Conservation (phyloP, 1,140 invertebrate genomes). For the Halictus rubicundus region DNA sequence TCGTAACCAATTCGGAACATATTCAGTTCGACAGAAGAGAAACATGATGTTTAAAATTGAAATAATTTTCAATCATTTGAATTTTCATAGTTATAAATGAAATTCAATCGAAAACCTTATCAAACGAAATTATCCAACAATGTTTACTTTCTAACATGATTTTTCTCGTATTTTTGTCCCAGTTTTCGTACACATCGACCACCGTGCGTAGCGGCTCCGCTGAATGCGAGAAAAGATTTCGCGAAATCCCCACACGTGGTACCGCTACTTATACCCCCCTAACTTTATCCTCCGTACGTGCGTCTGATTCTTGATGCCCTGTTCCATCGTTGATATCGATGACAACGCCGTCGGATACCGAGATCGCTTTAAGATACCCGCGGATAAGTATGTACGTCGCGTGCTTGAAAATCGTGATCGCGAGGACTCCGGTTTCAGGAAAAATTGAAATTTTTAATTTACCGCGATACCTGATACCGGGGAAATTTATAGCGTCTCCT, state of each 20-base stretch:
- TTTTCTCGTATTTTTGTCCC: no score
- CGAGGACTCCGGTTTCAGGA: neutral
- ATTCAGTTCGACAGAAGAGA: no score
- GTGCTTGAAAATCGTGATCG: neutral
- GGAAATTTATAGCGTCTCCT: no score
- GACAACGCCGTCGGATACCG: constrained; percentile 27
- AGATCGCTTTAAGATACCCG: constrained; percentile 29
- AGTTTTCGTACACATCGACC: no score
- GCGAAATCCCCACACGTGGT: constrained; percentile 15
- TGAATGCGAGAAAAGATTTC: constrained; percentile 41
- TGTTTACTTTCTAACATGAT: no score
- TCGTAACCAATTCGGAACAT: no score
- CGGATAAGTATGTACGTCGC: constrained; percentile 17
- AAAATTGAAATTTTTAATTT: constrained; percentile 27
- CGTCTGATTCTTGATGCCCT: constrained; percentile 60
- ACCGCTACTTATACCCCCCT: constrained; percentile 23
- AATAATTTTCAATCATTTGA: no score
- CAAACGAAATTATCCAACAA: no score
- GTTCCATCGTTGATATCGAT: constrained; percentile 42
- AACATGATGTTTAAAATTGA: no score
- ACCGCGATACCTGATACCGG: neutral
- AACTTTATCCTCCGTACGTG: constrained; percentile 76
- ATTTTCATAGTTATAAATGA: no score
- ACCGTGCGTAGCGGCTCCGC: neutral
- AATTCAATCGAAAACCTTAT: no score